phyloP scores from a whole-genome alignment of 2,797 vertebrate genomes.

The Hyperoplus immaculatus region DNA sequence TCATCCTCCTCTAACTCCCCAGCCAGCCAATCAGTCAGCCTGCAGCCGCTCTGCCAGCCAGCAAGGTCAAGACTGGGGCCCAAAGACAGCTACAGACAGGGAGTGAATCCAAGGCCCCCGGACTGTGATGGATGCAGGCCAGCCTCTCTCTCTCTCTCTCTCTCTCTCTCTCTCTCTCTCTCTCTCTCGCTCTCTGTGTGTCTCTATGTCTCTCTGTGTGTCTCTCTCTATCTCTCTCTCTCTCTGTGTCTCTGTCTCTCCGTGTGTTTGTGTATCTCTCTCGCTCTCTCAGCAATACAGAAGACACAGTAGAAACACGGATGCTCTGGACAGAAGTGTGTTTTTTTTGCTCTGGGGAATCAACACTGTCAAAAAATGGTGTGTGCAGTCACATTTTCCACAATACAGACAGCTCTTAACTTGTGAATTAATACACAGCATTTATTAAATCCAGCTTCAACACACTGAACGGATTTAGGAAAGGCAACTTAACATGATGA shows the following conservation, averaged over 20 bases:
- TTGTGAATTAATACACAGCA: neutral
- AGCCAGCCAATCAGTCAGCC: constrained; percentile 49
- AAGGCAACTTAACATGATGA: neutral
- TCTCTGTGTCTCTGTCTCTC: neutral
- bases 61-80: constrained; percentile 57
- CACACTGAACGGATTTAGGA: neutral
- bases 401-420: constrained; percentile 4
- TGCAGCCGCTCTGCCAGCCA: constrained; percentile 44
- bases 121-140: constrained; percentile 34
- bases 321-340: constrained; percentile 12
- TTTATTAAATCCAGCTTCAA: neutral
- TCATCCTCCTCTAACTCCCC: constrained; percentile 28
- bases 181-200: too few species aligned
- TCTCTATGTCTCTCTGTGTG: too few species aligned
- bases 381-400: constrained; percentile 10
- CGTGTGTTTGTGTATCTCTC: too few species aligned
- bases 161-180: too few species aligned
- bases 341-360: constrained; percentile 1
- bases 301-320: constrained; percentile 19
- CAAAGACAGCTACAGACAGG: constrained; percentile 55
- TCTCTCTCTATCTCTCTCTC: neutral
- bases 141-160: constrained; percentile 14
- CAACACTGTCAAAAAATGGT: constrained; percentile 13
- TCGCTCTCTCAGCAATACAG: constrained; percentile 6
- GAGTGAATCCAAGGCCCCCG: constrained; percentile 42